Evolutionary conservation across 2,797 vertebrate genomes (phyloP), one percentile per base, ranked within the genome.

Genomic region (Acridotheres tristis): DNA sequence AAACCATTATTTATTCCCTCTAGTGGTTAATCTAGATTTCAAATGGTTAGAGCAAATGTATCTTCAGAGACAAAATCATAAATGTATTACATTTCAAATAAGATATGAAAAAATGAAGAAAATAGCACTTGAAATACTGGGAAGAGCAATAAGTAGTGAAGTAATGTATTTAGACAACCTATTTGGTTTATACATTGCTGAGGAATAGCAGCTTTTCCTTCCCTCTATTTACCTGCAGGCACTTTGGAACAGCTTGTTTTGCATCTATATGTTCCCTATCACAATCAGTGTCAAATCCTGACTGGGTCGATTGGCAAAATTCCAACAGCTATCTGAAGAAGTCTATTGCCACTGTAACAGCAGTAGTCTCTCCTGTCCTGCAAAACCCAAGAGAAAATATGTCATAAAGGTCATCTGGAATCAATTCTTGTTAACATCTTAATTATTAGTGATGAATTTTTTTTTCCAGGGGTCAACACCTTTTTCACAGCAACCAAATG

Each of bases 1-100:
- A 81, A 38, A 29, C 3, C 0, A 0, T 47, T 51, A 40, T 30
- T 62, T 65, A 1, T 59, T 47, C 7, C 13, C 6, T 34, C 8
- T 50, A 8, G 26, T 50, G 9, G 45, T 83, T 73, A 85, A 72
- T 50, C 4, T 16, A 65, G 16, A 50, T 51, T 74, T 4, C 5
- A 59, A 76, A 57, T 22, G 1, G 0, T 43, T 42, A 54, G 1
- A 6, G 4, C 0, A 26, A 75, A 72, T 10, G 1, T 26, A 30
- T 67, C 2, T 21, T 13, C 3, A 16, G 57, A 54, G 11, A 2
- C 42, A 50, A 57, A 13, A 17, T 9, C 0, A 58, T 27, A 45
- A 51, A 51, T 58, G 30, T 27, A 47, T 76, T 89, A 47, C 10
- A 51, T 4, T 43, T 82, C 7, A 83, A 79, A 58, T 47, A 51